Conservation (phyloP, 2,888 invertebrate genomes). For the Biston betularia region DNA sequence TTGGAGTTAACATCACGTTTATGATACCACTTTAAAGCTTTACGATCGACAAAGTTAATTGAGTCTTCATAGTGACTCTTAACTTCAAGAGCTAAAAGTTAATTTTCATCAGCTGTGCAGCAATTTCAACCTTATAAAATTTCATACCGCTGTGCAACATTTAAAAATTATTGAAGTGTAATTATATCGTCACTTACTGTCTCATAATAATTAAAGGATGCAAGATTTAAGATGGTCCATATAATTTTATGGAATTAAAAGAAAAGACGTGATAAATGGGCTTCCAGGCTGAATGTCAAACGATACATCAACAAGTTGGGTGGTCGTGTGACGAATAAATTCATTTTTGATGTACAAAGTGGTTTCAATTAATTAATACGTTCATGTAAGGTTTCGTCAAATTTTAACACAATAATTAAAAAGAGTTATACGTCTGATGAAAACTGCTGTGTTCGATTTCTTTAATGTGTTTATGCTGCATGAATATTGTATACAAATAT, state of each 20-base stretch:
- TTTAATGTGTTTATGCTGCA: too few species aligned
- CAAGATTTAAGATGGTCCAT: slow-evolving; percentile 40
- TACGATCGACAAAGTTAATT: slow-evolving; percentile 17
- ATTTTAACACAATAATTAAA: background rate
- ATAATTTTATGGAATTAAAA: slow-evolving; percentile 31
- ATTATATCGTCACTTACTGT: slow-evolving; percentile 46
- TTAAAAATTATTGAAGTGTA: slow-evolving; percentile 40
- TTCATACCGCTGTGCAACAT: slow-evolving; percentile 17
- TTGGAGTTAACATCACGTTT: slow-evolving; percentile 28
- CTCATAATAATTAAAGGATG: slow-evolving; percentile 43
- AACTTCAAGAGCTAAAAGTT: background rate
- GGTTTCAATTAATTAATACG: slow-evolving; percentile 19
- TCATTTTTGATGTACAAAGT: slow-evolving; percentile 33
- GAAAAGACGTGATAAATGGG: slow-evolving; percentile 38
- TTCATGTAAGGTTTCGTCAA: slow-evolving; percentile 2
- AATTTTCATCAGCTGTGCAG: background rate
- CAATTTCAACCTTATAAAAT: slow-evolving; percentile 1
- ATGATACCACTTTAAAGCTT: slow-evolving; percentile 28
- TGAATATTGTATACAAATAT: too few species aligned
- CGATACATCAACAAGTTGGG: slow-evolving; percentile 36
- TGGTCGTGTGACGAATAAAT: slow-evolving; percentile 34
- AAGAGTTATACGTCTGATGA: too few species aligned
- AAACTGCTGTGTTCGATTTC: background rate
- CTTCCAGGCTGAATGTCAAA: slow-evolving; percentile 39
- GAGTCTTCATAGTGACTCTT: slow-evolving; percentile 4